Evolutionary conservation across 2,113 vertebrate species (phyloP).

Genomic region (Nerophis lumbriciformis): DNA sequence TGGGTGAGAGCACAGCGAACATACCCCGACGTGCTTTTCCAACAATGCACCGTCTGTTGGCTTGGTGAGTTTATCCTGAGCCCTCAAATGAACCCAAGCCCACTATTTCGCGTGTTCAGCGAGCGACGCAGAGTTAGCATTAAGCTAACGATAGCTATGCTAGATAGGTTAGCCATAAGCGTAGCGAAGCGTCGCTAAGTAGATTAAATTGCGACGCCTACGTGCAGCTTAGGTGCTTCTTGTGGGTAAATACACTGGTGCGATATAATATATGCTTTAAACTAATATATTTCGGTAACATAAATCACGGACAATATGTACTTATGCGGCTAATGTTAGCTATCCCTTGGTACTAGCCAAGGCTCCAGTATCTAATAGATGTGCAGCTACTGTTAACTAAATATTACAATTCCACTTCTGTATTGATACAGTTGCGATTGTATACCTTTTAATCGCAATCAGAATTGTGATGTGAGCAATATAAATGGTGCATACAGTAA

Average conservation of each 20-base stretch:
- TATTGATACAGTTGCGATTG: no score
- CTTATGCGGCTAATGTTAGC: conserved; percentile 35
- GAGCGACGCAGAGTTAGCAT: neutral
- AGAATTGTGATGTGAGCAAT: neutral
- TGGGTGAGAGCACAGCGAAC: neutral
- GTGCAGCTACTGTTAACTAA: conserved; percentile 3
- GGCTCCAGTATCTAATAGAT: conserved; percentile 5
- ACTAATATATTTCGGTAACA: neutral
- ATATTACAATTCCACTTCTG: no score
- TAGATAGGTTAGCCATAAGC: conserved; percentile 30
- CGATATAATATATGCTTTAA: neutral
- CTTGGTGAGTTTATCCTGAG: conserved; percentile 44
- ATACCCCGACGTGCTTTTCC: neutral
- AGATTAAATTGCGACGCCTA: neutral
- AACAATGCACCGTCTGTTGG: conserved; percentile 59
- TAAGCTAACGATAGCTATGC: conserved; percentile 31
- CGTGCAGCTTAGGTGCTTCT: neutral
- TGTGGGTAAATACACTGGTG: neutral
- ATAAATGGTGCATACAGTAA: conserved; percentile 24
- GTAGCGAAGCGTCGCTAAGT: neutral
- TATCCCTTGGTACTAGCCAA: conserved; percentile 3
- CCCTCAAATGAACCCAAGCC: conserved; percentile 3
- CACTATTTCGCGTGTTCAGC: neutral
- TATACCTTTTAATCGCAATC: no score
- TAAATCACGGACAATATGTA: neutral